Percentiles rank a stretch among this genome's conserved stretches.
Evolutionary conservation across 1,140 invertebrate species (phyloP).

Genomic region (Drosophila leontia): DNA sequence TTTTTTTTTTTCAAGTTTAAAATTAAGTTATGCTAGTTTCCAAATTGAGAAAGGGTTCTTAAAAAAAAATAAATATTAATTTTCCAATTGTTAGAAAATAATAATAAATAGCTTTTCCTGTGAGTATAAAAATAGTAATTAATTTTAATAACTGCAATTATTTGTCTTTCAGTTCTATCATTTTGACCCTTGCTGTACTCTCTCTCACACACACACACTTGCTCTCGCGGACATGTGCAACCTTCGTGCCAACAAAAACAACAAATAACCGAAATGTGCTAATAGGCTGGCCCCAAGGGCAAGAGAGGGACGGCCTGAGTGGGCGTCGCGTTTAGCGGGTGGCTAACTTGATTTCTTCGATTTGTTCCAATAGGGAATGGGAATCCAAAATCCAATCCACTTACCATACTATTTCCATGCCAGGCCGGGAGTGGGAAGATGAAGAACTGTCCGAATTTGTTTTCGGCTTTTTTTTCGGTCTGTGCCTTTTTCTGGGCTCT

Average conservation of each 20-base stretch:
- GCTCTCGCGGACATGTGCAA: constrained; percentile 2
- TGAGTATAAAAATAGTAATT: no score
- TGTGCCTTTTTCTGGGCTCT: background rate
- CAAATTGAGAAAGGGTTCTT: no score
- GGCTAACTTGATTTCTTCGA: constrained; percentile 36
- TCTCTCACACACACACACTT: background rate
- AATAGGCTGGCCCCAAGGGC: constrained; percentile 39
- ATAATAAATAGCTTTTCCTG: no score
- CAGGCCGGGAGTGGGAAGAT: constrained; percentile 29
- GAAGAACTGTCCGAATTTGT: constrained; percentile 10
- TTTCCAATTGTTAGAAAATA: no score
- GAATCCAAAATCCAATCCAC: constrained; percentile 24
- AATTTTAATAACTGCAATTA: no score
- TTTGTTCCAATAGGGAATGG: constrained; percentile 8
- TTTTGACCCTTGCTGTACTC: constrained; percentile 14
- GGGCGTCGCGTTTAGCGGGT: constrained; percentile 23
- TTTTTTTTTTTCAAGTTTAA: no score
- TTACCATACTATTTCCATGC: constrained; percentile 46
- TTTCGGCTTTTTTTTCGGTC: background rate
- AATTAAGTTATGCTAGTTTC: background rate
- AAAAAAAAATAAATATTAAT: no score
- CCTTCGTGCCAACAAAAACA: constrained; percentile 38
- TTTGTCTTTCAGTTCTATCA: background rate
- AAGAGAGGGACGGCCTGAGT: constrained; percentile 3
- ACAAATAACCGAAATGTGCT: constrained; percentile 42